Base-by-base conservation (phyloP, 2,113 vertebrate species). In the Anseranas semipalmata region DNA sequence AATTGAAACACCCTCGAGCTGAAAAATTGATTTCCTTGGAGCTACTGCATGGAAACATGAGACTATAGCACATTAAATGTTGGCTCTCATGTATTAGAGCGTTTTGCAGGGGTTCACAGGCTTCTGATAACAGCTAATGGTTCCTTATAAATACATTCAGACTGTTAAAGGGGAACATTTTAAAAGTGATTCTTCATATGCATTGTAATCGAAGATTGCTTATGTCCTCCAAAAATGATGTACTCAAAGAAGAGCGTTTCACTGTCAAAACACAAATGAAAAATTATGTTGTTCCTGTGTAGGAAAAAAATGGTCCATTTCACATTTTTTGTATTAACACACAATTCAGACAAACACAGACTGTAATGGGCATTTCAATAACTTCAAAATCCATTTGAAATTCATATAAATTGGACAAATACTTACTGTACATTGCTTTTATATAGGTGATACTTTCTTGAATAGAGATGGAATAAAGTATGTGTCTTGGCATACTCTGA, bases 11-110 rank as follows among this genome's bases (percentile, higher is more conserved):
- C 59, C 87, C 89, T 96, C 4, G 1, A 94, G 91, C 68, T 95
- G 85, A 92, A 95, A 96, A 95, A 94, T 97, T 87, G 55, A 97
- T 97, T 96, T 96, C 62, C 93, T 92, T 95, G 85, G 83, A 95
- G 90, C 91, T 97, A 92, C 92, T 94, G 70, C 68, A 62, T 1
- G 0, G 84, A 80, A 93, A 96, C 65, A 82, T 59, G 41, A 96
- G 56, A 76, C 75, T 86, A 67, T 85, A 56, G 68, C 52, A 81
- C 79, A 94, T 87, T 89, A 88, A 96, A 96, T 92, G 91, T 87
- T 95, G 67, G 63, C 75, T 96, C 94, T 96, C 78, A 74, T 91
- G 72, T 92, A 89, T 89, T 80, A 85, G 59, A 52, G 41, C 79
- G 46, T 56, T 96, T 85, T 80, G 20, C 65, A 30, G 58, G 24